Evolutionary conservation across 2,888 invertebrate genomes (phyloP), one percentile per base, ranked within the genome.

Genomic region (Eupithecia dodoneata): DNA sequence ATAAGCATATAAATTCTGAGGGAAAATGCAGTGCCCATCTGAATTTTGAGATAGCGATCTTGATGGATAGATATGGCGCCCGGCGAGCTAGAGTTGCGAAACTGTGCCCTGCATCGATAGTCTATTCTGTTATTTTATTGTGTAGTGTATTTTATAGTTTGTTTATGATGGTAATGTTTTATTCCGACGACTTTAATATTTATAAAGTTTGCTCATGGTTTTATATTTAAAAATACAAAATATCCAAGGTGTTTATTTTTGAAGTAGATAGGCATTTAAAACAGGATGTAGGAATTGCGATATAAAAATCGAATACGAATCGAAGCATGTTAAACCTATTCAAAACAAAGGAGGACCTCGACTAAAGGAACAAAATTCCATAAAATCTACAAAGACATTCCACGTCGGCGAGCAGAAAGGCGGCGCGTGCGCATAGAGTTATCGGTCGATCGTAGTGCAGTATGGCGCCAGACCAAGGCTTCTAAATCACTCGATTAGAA

Each of bases 31-130:
- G 83, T 87, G 86, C 83, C 88, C 87, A 89, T 89, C 88, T 90
- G 86, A 89, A 90, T 89, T 70, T 86, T 83, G 83, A 83, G 92
- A 92, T 92, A 89, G 82, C 78, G 74, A 93, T 93, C 92, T 90
- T 90, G 91, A 92, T 91, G 86, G 89, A 91, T 89, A 90, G 88
- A 90, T 90, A 88, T 85, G 87, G 87, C 86, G 86, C 86, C 87
- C 81, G 80, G 82, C 80, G 76, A 81, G 73, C 82, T 84, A 85
- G 85, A 82, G 85, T 80, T 83, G 86, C 75, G 79, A 83, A 81
- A 83, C 79, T 80, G 81, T 80, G 80, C 77, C 76, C 72, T 81
- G 78, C 75, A 82, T 81, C 76, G 74, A 59, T 18, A 59, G 18
- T 30, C 18, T 30, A 12, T 63, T 30, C 30, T 30, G 30, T 30